Conservation (phyloP, 1,140 invertebrate genomes). For the Meloidogyne floridensis region DNA sequence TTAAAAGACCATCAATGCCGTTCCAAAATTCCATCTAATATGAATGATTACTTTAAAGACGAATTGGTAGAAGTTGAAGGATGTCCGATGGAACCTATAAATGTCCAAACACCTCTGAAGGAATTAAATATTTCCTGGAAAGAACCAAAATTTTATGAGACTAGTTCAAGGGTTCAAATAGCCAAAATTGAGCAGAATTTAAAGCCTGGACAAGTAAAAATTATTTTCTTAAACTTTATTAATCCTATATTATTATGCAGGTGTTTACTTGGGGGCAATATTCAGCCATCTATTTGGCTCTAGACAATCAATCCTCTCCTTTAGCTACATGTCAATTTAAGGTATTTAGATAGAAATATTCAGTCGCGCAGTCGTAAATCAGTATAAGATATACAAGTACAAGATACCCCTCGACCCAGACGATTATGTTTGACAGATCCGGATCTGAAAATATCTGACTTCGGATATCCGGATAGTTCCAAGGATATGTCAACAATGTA, state of each 20-base stretch:
- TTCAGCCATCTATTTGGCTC: slow-evolving; percentile 87
- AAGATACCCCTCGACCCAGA: no score
- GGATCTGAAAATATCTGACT: no score
- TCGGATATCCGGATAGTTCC: no score
- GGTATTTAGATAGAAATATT: slow-evolving; percentile 83
- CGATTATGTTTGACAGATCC: no score
- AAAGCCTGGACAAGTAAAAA: slow-evolving; percentile 76
- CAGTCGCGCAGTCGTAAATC: no score
- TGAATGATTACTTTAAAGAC: slow-evolving; percentile 69
- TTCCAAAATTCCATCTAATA: not conserved
- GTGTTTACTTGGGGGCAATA: slow-evolving; percentile 88
- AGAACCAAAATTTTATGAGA: slow-evolving; percentile 81
- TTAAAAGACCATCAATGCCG: slow-evolving; percentile 9
- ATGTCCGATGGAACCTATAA: slow-evolving; percentile 83
- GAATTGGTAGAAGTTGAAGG: slow-evolving; percentile 81
- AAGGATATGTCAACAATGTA: no score
- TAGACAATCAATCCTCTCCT: slow-evolving; percentile 81
- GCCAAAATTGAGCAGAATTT: slow-evolving; percentile 84
- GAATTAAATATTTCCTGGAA: slow-evolving; percentile 90
- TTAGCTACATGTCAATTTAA: slow-evolving; percentile 88
- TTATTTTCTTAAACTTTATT: not conserved
- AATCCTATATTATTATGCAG: not conserved
- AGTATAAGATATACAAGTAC: no score
- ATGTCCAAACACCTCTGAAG: slow-evolving; percentile 88
- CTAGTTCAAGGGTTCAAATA: slow-evolving; percentile 80